Conservation (phyloP, 2,888 invertebrate species). For the Heliconius hortense region DNA sequence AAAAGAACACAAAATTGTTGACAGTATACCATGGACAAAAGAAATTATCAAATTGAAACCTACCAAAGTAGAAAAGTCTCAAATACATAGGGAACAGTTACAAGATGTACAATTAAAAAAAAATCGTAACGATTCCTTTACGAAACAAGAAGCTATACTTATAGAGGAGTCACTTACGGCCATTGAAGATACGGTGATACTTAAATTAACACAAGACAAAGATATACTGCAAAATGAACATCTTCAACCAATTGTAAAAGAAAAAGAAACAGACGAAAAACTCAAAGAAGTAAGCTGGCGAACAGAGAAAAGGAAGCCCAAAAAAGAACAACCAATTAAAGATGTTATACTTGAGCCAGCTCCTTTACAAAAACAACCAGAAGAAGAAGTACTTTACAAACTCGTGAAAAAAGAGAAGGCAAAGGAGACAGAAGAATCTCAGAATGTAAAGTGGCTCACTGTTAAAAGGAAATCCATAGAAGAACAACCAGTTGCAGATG, state of each 20-base stretch:
- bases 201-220: constrained; percentile 49
- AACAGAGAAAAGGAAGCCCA: constrained; percentile 22
- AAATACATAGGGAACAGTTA: constrained; percentile 78
- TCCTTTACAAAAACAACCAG: constrained; percentile 51
- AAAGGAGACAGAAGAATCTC: constrained; percentile 55
- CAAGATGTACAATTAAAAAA: constrained; percentile 70
- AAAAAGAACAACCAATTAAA: constrained; percentile 53
- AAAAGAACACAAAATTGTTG: constrained; percentile 51
- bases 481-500: not conserved
- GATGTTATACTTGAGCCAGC: constrained; percentile 4
- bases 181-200: constrained; percentile 81
- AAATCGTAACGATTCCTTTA: constrained; percentile 54
- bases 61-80: constrained; percentile 80
- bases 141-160: constrained; percentile 62
- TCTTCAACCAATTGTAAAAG: constrained; percentile 66
- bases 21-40: constrained; percentile 80
- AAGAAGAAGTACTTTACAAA: constrained; percentile 53
- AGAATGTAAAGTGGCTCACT: constrained; percentile 54
- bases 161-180: constrained; percentile 81
- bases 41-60: constrained; percentile 84
- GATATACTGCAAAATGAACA: constrained; percentile 72
- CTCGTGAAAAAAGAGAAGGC: constrained; percentile 48
- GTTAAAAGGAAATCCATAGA: constrained; percentile 33
- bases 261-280: constrained; percentile 29
- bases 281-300: constrained; percentile 49